Percentiles rank a stretch among this genome's conserved stretches.
These are phyloP conservation scores for Atta cephalotes DNA, from an alignment of 1,140 invertebrate species.

Conservation along the genomic window DNA sequence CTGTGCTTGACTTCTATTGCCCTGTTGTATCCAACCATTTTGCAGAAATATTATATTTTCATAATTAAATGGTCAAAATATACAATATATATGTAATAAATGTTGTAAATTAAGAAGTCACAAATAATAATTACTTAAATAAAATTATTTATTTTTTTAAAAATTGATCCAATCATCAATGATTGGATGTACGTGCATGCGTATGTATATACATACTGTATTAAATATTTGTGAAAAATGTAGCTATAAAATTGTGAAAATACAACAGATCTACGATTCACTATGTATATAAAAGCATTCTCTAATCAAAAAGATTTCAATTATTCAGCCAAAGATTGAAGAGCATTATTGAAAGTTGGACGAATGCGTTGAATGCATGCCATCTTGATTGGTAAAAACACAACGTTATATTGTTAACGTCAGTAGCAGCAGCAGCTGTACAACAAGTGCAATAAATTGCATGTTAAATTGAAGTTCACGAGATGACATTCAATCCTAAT, in stretches of 20 bases:
- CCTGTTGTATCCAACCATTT: no score
- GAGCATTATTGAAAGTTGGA: neutral
- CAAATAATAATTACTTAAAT: no score
- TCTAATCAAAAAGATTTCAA: neutral
- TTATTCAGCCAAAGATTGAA: conserved; percentile 1
- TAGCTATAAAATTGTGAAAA: neutral
- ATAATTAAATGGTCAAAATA: no score
- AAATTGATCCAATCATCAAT: no score
- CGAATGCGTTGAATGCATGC: neutral
- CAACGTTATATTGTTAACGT: neutral
- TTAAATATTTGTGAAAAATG: neutral
- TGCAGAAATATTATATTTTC: no score
- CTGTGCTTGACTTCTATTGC: no score
- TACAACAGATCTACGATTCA: neutral
- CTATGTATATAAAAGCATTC: neutral
- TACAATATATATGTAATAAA: no score
- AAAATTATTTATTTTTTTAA: no score
- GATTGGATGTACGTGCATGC: no score
- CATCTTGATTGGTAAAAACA: conserved; percentile 23
- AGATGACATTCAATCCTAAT: conserved; percentile 7
- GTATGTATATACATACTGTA: no score
- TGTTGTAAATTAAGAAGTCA: no score
- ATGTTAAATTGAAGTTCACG: conserved; percentile 28
- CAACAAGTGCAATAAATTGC: conserved; percentile 21
- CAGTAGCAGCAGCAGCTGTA: neutral